Percentiles rank a stretch among this genome's conserved stretches.
Conservation (phyloP, 1,140 invertebrate genomes). For the Archegozetes longisetosus region DNA sequence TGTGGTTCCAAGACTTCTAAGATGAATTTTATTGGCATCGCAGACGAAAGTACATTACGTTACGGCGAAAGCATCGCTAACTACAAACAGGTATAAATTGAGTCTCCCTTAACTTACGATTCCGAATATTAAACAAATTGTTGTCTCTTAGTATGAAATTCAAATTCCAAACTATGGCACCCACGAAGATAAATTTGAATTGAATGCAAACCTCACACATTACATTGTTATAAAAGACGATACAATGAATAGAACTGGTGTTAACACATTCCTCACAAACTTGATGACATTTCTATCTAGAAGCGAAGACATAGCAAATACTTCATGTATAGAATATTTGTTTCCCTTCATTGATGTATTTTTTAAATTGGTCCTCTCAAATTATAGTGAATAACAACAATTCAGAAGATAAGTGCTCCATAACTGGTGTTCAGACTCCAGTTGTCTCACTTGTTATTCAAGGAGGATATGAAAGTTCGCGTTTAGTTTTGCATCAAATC, state of each 20-base stretch:
- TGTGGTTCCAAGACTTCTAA: background rate
- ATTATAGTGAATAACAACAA: too few species aligned
- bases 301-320: too few species aligned
- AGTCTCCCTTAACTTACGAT: conserved; percentile 20
- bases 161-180: too few species aligned
- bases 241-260: conserved; percentile 21
- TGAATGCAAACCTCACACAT: conserved; percentile 22
- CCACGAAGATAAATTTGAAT: conserved; percentile 22
- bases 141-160: conserved; percentile 20
- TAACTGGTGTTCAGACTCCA: conserved; percentile 22
- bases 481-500: conserved; percentile 28
- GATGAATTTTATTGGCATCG: background rate
- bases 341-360: too few species aligned
- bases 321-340: too few species aligned
- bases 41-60: background rate
- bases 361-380: too few species aligned
- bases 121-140: too few species aligned
- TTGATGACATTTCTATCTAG: conserved; percentile 16
- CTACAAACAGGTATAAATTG: background rate
- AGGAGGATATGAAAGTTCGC: conserved; percentile 28
- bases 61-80: background rate
- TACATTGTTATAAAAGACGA: conserved; percentile 20
- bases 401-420: conserved; percentile 4
- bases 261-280: conserved; percentile 19
- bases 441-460: conserved; percentile 31